Percentiles rank a stretch among this genome's conserved stretches.
phyloP scores from a whole-genome alignment of 2,888 invertebrate species.

The Drosophila robusta region DNA sequence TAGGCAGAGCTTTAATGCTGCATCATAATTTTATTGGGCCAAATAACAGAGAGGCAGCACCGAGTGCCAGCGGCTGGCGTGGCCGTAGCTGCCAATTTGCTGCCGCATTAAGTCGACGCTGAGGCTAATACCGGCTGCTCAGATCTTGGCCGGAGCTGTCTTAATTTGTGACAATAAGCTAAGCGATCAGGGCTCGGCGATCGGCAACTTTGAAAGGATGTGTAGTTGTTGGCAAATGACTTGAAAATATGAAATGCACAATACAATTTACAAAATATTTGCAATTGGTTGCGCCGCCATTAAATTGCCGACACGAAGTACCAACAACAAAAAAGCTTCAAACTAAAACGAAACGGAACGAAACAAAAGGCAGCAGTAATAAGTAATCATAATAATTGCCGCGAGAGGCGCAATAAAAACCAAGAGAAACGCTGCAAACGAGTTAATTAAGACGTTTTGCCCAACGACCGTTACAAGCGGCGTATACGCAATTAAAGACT shows the following conservation, averaged over 20 bases:
- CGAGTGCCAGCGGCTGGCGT: conserved; percentile 38
- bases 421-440: conserved; percentile 57
- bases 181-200: conserved; percentile 42
- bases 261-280: conserved; percentile 77
- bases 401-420: conserved; percentile 70
- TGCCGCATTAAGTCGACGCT: conserved; percentile 41
- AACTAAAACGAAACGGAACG: conserved; percentile 62
- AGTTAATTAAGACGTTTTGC: conserved; percentile 77
- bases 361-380: conserved; percentile 74
- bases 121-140: conserved; percentile 18
- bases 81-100: conserved; percentile 57
- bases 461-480: conserved; percentile 75
- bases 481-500: conserved; percentile 75
- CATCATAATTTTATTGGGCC: conserved; percentile 80
- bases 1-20: conserved; percentile 59
- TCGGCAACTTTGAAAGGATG: conserved; percentile 66
- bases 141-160: conserved; percentile 42
- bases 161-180: conserved; percentile 79
- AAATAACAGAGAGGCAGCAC: conserved; percentile 72
- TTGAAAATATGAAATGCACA: conserved; percentile 72
- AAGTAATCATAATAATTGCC: conserved; percentile 78
- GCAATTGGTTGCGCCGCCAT: conserved; percentile 76
- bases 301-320: conserved; percentile 63
- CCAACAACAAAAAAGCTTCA: conserved; percentile 20
- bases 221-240: conserved; percentile 57